Base-by-base conservation (phyloP, 1,140 invertebrate species). In the Whitmania pigra region DNA sequence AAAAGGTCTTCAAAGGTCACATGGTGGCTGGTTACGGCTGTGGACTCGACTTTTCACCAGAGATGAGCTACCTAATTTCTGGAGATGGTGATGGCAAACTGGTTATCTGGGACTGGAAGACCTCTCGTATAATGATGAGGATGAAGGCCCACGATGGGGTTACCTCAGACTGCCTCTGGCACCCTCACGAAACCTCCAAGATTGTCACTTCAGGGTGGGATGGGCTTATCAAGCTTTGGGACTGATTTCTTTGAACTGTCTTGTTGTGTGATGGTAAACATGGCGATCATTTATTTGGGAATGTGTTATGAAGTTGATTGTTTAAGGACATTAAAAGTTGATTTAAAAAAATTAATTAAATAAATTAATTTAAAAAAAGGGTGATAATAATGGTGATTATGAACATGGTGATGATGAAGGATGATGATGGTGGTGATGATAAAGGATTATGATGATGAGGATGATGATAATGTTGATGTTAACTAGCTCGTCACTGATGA, bases 81-180 rank as follows among this genome's bases (percentile, higher is more conserved):
- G 97, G 97, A n/a, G 97, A 99, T 84, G 96, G 94, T 6, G 96
- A 99, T 84, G 97, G 97, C 0, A 98, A 97, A 83, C 89, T 94
- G 75, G 97, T 94, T 80, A 88, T 99, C 53, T 99, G 97, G 96
- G 95, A 99, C 81, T 99, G 95, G 95, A 97, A 98, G 81, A 95
- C 93, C 0, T 97, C 94, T 53, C 94, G 96, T 84, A 85, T 99
- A 66, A 96, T 94, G 80, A 94, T 91, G 79, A 97, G 96, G 79
- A 98, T 94, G 90, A 97, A 99, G 82, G 97, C 96, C 0, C 97
- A 99, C 81, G 94, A 99, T 76, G 91, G 91, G 75, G 94, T 97
- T 0, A 99, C 95, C 80, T 97, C 97, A 67, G 87, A 88, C 20
- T 87, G 89, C 0, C 83, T 99, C 29, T 99, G 97, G n/a, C n/a